Conservation (phyloP, 2,797 vertebrate species). For the Danio kyathit region DNA sequence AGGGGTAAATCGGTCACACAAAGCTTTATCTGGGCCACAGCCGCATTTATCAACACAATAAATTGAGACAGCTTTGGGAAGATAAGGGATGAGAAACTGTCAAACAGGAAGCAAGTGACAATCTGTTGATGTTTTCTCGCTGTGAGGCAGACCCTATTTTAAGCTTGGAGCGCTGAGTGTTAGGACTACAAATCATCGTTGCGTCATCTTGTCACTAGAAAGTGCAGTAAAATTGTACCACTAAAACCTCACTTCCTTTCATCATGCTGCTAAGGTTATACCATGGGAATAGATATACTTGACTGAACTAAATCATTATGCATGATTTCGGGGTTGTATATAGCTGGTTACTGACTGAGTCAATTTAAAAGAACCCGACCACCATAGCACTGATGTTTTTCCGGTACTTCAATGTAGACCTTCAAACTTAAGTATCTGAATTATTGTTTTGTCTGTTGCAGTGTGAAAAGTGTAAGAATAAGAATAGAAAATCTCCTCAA, state of each 20-base stretch:
- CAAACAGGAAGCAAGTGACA: slow-evolving; percentile 55
- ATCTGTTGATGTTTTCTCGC: slow-evolving; percentile 42
- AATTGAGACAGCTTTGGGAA: slow-evolving; percentile 32
- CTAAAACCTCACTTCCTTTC: slow-evolving; percentile 34
- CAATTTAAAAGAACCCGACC: neutral
- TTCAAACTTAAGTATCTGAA: too few relatives aligned
- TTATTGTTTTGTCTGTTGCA: neutral
- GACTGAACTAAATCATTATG: neutral
- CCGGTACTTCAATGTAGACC: too few relatives aligned
- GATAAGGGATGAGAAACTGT: slow-evolving; percentile 46
- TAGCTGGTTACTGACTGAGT: neutral
- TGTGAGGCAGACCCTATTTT: slow-evolving; percentile 36
- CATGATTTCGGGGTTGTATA: neutral
- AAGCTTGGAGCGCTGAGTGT: slow-evolving; percentile 17
- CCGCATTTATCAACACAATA: slow-evolving; percentile 32
- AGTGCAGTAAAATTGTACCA: slow-evolving; percentile 41
- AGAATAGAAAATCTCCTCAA: neutral
- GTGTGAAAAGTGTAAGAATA: neutral
- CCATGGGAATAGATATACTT: neutral
- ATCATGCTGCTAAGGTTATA: neutral
- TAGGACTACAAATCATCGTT: slow-evolving; percentile 57
- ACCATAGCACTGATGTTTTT: neutral
- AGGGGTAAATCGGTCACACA: slow-evolving; percentile 6
- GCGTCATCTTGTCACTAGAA: slow-evolving; percentile 67
- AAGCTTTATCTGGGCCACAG: slow-evolving; percentile 17